These are phyloP conservation scores for Eulemur mongoz DNA, from an alignment of 2,797 vertebrate genomes.

Conservation along the genomic window DNA sequence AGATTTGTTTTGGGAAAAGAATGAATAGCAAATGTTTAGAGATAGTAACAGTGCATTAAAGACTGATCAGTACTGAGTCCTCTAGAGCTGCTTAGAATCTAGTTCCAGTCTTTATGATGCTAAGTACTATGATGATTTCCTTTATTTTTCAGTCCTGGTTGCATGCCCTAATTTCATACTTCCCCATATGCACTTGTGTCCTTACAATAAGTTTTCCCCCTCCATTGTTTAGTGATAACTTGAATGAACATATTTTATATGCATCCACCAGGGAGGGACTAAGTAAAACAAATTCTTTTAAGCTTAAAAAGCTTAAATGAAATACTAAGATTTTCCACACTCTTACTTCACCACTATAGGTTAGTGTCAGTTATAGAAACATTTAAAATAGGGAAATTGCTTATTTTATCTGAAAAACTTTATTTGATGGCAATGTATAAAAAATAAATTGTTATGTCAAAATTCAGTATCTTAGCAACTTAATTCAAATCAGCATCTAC, in stretches of 20 bases:
- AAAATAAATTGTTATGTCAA: not conserved
- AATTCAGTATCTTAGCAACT: not conserved
- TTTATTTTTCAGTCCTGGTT: not conserved
- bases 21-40: not conserved
- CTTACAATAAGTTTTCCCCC: not conserved
- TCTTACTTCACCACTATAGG: not conserved
- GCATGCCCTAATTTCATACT: not conserved
- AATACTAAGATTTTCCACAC: not conserved
- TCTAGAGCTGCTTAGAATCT: not conserved
- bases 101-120: not conserved
- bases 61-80: not conserved
- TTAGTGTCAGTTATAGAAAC: not conserved
- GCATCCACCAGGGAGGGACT: not conserved
- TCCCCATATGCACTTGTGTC: not conserved
- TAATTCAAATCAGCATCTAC: not conserved
- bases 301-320: not conserved
- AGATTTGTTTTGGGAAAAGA: not conserved
- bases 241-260: not conserved
- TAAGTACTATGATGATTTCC: not conserved
- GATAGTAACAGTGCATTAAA: not conserved
- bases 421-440: not conserved
- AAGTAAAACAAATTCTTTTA: slow-evolving; percentile 13
- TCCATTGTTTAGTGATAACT: not conserved
- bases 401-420: not conserved
- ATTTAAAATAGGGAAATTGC: not conserved